phyloP scores from a whole-genome alignment of 2,797 vertebrate genomes.

The Tachyglossus aculeatus region DNA sequence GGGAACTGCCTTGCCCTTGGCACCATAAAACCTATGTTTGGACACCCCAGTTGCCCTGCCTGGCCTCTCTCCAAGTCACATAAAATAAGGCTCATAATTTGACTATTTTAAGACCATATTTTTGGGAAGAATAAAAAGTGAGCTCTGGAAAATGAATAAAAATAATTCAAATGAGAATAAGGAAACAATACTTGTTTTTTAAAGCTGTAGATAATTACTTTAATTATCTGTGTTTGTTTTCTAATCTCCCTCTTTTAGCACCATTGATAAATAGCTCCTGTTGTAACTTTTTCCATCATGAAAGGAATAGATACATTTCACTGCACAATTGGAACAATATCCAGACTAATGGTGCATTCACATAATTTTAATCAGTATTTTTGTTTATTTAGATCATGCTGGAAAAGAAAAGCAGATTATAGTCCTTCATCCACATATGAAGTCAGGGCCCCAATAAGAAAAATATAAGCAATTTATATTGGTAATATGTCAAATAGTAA shows the following conservation, averaged over 20 bases:
- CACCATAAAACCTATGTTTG: no score
- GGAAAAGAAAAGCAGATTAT: constrained; percentile 13
- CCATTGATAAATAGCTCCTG: constrained; percentile 15
- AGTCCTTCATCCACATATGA: constrained; percentile 31
- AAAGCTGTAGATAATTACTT: constrained; percentile 15
- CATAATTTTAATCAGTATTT: constrained; percentile 16
- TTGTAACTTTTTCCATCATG: constrained; percentile 1
- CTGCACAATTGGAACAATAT: constrained; percentile 17
- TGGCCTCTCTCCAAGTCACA: no score
- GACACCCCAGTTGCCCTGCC: no score
- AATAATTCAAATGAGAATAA: no score
- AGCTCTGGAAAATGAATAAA: no score
- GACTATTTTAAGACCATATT: no score
- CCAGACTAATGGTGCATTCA: constrained; percentile 15
- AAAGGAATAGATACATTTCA: constrained; percentile 10
- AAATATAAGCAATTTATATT: constrained; percentile 19
- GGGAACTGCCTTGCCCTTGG: no score
- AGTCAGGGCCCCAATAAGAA: constrained; percentile 24
- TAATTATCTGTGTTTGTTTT: background rate
- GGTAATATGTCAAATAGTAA: no score
- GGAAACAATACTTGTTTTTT: no score
- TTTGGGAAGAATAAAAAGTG: no score
- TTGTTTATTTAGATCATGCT: constrained; percentile 14
- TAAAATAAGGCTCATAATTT: no score
- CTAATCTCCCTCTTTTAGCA: background rate